A percentile compares a stretch with the other conserved stretches of the same genome.
These are phyloP conservation scores for Lampris megalopsis DNA, from an alignment of 2,113 vertebrate species.

Conservation along the genomic window DNA sequence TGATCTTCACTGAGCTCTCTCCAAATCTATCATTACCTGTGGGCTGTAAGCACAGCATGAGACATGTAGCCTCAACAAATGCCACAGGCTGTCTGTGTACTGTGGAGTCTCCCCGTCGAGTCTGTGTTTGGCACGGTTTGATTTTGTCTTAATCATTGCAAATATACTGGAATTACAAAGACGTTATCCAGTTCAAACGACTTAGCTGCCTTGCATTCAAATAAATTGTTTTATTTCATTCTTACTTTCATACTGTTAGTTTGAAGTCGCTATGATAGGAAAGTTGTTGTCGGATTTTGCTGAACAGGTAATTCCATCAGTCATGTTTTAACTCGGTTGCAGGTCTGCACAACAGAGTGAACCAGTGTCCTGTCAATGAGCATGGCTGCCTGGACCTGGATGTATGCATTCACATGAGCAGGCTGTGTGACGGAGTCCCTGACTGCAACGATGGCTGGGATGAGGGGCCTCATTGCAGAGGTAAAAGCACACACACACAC, in stretches of 20 bases:
- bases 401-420: slow-evolving; percentile 92
- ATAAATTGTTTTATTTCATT: not conserved
- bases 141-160: not conserved
- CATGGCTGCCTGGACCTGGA: slow-evolving; percentile 92
- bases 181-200: not conserved
- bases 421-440: slow-evolving; percentile 88
- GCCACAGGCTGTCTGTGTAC: not conserved
- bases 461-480: slow-evolving; percentile 92
- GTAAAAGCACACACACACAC: slow-evolving; percentile 71
- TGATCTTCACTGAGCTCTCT: not conserved
- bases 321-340: slow-evolving; percentile 44
- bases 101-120: not conserved
- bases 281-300: not conserved
- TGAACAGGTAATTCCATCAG: not conserved
- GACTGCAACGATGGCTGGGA: slow-evolving; percentile 93
- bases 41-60: not conserved
- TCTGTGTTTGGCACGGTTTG: not conserved
- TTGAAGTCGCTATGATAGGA: not conserved
- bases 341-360: slow-evolving; percentile 91
- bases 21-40: not conserved
- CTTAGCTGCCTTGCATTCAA: not conserved
- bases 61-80: not conserved
- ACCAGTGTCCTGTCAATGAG: slow-evolving; percentile 92
- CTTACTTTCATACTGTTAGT: not conserved
- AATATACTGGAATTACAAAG: not conserved